Conservation (phyloP, 2,888 invertebrate species). For the Cantharis lateralis region DNA sequence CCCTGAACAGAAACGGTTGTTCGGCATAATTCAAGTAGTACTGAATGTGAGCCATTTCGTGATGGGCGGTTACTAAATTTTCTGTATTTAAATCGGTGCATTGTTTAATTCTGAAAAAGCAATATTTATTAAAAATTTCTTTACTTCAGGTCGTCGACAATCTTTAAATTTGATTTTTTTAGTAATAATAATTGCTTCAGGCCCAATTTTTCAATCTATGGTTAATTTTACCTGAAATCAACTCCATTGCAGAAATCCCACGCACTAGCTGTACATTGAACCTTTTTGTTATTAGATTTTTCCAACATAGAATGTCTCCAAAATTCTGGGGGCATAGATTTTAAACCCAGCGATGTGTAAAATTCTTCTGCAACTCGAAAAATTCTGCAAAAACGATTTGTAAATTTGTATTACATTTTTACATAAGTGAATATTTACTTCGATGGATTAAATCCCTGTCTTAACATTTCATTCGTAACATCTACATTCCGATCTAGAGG, state of each 20-base stretch:
- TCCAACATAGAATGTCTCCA: conserved; percentile 83
- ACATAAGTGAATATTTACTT: conserved; percentile 56
- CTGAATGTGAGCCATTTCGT: conserved; percentile 83
- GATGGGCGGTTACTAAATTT: conserved; percentile 77
- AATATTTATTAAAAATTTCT: not conserved
- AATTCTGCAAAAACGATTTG: conserved; percentile 59
- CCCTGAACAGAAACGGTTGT: conserved; percentile 75
- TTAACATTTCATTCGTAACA: conserved; percentile 76
- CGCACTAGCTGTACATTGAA: conserved; percentile 76
- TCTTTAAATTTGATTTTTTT: too few relatives aligned
- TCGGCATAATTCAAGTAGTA: conserved; percentile 80
- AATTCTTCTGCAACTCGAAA: conserved; percentile 85
- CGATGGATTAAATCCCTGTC: conserved; percentile 74
- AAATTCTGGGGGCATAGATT: conserved; percentile 81
- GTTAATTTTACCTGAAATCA: conserved; percentile 71
- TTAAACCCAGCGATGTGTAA: conserved; percentile 79
- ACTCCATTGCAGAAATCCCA: conserved; percentile 87
- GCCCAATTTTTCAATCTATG: too few relatives aligned
- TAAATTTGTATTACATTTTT: not conserved
- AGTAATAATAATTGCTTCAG: too few relatives aligned
- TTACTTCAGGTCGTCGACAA: not conserved
- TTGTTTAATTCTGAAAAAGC: conserved; percentile 70
- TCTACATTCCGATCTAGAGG: conserved; percentile 72
- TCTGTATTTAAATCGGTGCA: conserved; percentile 80
- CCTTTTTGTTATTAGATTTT: conserved; percentile 72